Percentiles rank a stretch among this genome's conserved stretches.
Evolutionary conservation across 2,113 vertebrate species (phyloP).

Genomic region (Cyrtonyx montezumae): DNA sequence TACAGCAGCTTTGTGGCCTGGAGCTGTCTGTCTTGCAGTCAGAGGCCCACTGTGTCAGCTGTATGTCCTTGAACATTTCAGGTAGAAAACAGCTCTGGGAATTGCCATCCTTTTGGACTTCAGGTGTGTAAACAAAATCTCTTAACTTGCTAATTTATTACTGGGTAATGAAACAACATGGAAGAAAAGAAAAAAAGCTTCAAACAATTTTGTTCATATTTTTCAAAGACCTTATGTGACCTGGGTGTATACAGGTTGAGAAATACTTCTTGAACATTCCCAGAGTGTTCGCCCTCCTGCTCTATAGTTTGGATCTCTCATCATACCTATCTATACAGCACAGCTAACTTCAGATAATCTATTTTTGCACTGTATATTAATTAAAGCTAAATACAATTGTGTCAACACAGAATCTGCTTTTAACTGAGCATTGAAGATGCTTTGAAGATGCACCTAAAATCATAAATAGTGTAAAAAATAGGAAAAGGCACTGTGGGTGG

Average conservation of each 20-base stretch:
- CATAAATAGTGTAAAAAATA: background rate
- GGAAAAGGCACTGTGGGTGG: background rate
- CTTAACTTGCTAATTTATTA: conserved; percentile 58
- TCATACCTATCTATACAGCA: fast-evolving
- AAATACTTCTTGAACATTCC: background rate
- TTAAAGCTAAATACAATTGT: background rate
- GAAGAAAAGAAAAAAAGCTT: background rate
- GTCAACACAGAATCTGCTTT: background rate
- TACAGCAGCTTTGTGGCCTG: conserved; percentile 81
- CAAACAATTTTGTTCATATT: conserved; percentile 1
- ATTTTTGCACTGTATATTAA: background rate
- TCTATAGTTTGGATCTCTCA: background rate
- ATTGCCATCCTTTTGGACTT: conserved; percentile 65
- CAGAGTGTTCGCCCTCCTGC: background rate
- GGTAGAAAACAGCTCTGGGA: conserved; percentile 71
- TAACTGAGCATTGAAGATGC: background rate
- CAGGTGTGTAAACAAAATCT: conserved; percentile 66
- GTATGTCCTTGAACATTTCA: conserved; percentile 85
- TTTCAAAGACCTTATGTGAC: conserved; percentile 1
- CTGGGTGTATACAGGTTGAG: background rate
- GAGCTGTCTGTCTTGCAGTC: conserved; percentile 80
- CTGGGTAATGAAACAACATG: background rate
- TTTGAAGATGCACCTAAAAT: background rate
- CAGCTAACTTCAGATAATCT: background rate
- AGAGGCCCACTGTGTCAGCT: conserved; percentile 75